Evolutionary conservation across 2,888 invertebrate genomes (phyloP).

Genomic region (Agelastica alni): DNA sequence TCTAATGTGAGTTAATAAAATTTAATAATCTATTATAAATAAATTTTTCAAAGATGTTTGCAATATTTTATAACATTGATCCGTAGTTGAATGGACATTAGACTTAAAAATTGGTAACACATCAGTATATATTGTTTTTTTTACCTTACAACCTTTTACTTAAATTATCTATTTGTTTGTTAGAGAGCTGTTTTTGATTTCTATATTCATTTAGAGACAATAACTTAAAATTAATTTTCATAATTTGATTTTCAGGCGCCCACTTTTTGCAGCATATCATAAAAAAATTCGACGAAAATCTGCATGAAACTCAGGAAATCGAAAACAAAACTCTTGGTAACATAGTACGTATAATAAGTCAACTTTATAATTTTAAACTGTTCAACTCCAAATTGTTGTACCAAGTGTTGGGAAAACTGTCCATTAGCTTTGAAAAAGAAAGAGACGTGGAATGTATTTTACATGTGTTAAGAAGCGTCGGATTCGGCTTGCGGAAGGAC

Average conservation of each 20-base stretch:
- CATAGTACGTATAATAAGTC: constrained; percentile 73
- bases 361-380: constrained; percentile 89
- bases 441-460: constrained; percentile 86
- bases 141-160: too few relatives aligned
- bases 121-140: too few relatives aligned
- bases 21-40: too few relatives aligned
- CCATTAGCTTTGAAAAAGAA: constrained; percentile 67
- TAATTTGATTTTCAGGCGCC: constrained; percentile 66
- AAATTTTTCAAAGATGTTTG: too few relatives aligned
- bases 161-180: too few relatives aligned
- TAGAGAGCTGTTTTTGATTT: too few relatives aligned
- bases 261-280: constrained; percentile 79
- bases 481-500: constrained; percentile 84
- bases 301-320: constrained; percentile 57
- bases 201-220: too few relatives aligned
- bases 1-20: too few relatives aligned
- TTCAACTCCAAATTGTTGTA: constrained; percentile 78
- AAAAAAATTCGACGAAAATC: constrained; percentile 67
- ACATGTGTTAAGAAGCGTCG: constrained; percentile 75
- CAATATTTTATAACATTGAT: too few relatives aligned
- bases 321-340: constrained; percentile 85
- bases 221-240: too few relatives aligned
- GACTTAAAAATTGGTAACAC: too few relatives aligned
- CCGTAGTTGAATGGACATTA: too few relatives aligned
- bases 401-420: constrained; percentile 74